Base-by-base conservation (phyloP, 2,113 vertebrate species). In the Ovis canadensis region DNA sequence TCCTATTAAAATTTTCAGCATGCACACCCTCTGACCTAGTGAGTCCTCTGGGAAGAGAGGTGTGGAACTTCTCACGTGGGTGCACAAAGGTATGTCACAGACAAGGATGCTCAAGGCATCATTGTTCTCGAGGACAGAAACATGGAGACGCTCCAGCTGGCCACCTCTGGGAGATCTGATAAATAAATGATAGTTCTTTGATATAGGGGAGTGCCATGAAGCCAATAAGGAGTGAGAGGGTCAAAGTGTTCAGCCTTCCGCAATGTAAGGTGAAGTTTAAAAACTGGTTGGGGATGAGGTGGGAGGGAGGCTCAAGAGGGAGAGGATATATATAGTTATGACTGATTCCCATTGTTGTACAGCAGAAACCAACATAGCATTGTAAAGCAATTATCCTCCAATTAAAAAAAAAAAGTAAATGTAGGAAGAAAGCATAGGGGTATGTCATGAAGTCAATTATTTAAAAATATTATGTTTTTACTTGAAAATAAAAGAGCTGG, bases 101-200 rank as follows among this genome's bases (percentile, higher is more conserved):
- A 43, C 52, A 71, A 83, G 48, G 48, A 85, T 60, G 54, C 87
- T 55, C 27, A 71, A 40, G 62, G 89, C 52, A 36, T 77, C 45
- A 10, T 43, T 91, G 43, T 92, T 92, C 84, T 87, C 50, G 19
- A 67, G 64, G 82, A 36, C 15, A 91, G 78, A 84, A 67, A 45
- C 7, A 7, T 54, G 92, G 78, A 57, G 33, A 57, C 0, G 1
- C 3, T 21, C 50, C 62, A 57, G 1, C 86, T 74, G 31, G 48
- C 43, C 12, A 1, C 74, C 57, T 33, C 43, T 60, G 57, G 77
- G 78, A 31, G 74, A 71, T 29, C 25, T 80, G 36, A 91, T 93
- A 78, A 93, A 71, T 89, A 89, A 96, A 83, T 90, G 36, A 88
- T 45, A 54, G 45, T 84, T 90, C 11, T 97, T 96, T 95, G 62